Conservation (phyloP, 2,113 vertebrate species). For the Hippocampus mohnikei region DNA sequence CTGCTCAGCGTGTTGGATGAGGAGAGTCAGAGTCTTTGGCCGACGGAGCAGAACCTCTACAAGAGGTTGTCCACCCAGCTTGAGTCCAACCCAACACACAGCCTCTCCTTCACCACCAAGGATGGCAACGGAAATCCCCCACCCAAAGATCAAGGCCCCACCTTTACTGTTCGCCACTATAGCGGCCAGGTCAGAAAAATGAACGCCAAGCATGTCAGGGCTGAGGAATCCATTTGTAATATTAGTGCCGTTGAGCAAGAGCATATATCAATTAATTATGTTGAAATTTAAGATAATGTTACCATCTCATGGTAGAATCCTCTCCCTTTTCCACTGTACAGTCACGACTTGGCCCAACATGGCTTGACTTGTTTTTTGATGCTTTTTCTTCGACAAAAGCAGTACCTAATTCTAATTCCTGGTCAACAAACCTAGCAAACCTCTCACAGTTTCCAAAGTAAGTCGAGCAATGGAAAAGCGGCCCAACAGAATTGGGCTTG, state of each 20-base stretch:
- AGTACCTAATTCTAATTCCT: no score
- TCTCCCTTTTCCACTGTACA: no score
- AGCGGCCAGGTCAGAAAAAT: conserved; percentile 79
- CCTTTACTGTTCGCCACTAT: conserved; percentile 87
- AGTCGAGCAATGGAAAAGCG: background rate
- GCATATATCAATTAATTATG: no score
- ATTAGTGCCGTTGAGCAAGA: no score
- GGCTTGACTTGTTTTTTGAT: no score
- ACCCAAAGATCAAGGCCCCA: conserved; percentile 79
- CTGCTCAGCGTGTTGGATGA: conserved; percentile 88
- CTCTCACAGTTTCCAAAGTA: background rate
- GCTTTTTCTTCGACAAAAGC: no score
- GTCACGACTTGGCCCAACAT: no score
- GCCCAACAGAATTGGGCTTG: background rate
- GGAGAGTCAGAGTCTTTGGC: conserved; percentile 82
- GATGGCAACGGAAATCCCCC: conserved; percentile 92
- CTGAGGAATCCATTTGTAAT: background rate
- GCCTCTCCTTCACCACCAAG: conserved; percentile 80
- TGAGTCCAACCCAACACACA: conserved; percentile 72
- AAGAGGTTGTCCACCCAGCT: conserved; percentile 83
- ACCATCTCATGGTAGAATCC: no score
- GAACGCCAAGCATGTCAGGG: background rate
- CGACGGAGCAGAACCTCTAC: conserved; percentile 80
- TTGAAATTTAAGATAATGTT: no score
- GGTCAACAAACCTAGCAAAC: no score